These are phyloP conservation scores for Spheniscus mendiculus DNA, from an alignment of 2,113 vertebrate species.

Conservation along the genomic window DNA sequence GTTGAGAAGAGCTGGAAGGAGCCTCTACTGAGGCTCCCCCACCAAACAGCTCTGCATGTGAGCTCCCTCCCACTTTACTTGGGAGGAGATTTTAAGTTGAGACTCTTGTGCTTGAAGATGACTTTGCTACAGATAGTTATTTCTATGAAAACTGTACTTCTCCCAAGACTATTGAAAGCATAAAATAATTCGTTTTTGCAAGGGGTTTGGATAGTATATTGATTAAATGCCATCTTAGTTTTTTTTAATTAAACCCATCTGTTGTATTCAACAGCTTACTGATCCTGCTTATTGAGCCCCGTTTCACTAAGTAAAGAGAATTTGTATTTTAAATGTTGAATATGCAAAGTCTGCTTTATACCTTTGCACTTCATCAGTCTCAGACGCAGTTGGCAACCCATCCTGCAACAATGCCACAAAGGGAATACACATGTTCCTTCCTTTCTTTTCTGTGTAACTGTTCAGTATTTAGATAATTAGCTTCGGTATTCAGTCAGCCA, in stretches of 20 bases:
- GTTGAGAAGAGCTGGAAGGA: background rate
- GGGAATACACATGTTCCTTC: background rate
- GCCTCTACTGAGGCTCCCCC: background rate
- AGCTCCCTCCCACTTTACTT: background rate
- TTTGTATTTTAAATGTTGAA: background rate
- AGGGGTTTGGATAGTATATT: background rate
- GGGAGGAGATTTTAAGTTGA: background rate
- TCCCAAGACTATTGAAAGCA: background rate
- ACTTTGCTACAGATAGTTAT: background rate
- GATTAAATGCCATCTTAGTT: background rate
- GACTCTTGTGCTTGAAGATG: background rate
- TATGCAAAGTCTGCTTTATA: background rate
- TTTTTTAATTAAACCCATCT: background rate
- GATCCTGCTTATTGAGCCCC: background rate
- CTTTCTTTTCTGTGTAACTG: background rate
- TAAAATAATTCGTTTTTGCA: background rate
- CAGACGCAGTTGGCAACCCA: background rate
- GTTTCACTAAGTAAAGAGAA: background rate
- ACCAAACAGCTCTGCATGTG: background rate
- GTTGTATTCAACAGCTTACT: background rate
- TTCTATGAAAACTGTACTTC: background rate
- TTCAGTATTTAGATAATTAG: background rate
- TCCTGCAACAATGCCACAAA: background rate
- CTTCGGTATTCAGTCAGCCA: background rate
- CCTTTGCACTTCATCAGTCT: background rate